Evolutionary conservation across 2,888 invertebrate species (phyloP).

Genomic region (Esperia sulphurella): DNA sequence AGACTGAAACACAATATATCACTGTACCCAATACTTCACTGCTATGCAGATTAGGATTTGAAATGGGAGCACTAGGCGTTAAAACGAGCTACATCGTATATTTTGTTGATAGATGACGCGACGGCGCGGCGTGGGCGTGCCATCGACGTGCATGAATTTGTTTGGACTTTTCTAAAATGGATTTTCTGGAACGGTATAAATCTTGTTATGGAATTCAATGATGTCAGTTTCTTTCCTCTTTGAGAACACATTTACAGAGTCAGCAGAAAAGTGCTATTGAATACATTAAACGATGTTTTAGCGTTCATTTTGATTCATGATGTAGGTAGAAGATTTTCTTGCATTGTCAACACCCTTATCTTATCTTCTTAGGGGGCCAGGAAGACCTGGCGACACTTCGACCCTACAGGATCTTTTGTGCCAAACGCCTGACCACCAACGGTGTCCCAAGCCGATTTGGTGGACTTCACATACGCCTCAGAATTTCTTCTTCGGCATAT

Average conservation of each 20-base stretch:
- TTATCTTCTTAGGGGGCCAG: no score
- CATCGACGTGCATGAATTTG: constrained; percentile 19
- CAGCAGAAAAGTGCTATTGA: background rate
- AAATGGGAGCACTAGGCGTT: constrained; percentile 20
- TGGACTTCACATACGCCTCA: no score
- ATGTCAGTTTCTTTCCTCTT: background rate
- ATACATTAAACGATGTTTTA: no score
- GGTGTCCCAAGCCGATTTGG: no score
- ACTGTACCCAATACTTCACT: constrained; percentile 17
- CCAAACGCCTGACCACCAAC: no score
- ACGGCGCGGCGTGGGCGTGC: constrained; percentile 15
- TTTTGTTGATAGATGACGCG: constrained; percentile 26
- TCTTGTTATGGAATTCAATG: background rate
- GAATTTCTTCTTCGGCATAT: no score
- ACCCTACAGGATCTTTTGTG: no score
- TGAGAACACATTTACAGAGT: background rate
- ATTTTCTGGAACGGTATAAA: constrained; percentile 1
- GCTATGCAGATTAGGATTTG: constrained; percentile 25
- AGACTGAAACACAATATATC: constrained; percentile 19
- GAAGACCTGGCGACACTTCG: no score
- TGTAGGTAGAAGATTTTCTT: no score
- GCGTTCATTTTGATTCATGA: no score
- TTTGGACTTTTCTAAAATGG: constrained; percentile 13
- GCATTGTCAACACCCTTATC: no score
- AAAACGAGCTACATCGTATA: constrained; percentile 23